Evolutionary conservation across 2,797 vertebrate species (phyloP).

Genomic region (Mionectes olivaceus): DNA sequence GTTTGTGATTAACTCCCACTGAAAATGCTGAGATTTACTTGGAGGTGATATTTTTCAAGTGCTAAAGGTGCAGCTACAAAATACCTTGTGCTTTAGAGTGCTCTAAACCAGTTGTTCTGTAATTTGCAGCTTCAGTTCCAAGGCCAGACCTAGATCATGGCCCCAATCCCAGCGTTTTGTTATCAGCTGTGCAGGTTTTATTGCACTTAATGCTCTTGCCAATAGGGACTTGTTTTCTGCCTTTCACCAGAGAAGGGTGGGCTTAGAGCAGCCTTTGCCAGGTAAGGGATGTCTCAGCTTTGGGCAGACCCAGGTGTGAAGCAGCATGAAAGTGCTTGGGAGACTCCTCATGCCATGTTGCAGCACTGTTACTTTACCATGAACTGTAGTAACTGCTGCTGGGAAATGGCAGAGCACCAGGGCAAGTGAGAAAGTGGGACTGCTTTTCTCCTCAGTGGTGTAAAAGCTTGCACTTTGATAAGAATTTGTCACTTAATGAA

Average conservation of each 20-base stretch:
- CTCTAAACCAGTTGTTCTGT: neutral
- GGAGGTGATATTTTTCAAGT: neutral
- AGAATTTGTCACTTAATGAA: neutral
- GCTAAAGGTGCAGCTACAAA: neutral
- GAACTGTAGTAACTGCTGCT: neutral
- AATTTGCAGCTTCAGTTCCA: neutral
- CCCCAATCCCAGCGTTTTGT: neutral
- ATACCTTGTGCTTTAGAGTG: neutral
- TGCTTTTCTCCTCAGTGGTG: neutral
- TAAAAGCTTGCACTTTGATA: neutral
- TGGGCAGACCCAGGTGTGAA: neutral
- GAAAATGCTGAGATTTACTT: neutral
- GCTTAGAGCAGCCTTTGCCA: neutral
- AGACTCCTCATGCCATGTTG: neutral
- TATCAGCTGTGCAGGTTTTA: neutral
- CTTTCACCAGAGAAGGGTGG: neutral
- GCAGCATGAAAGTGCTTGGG: neutral
- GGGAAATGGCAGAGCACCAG: neutral
- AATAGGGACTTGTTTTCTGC: neutral
- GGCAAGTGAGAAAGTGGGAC: neutral
- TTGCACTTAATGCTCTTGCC: neutral
- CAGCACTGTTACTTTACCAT: neutral
- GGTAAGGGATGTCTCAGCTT: neutral
- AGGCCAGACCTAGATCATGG: neutral
- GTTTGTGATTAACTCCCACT: neutral